Base-by-base conservation (phyloP, 2,888 invertebrate genomes). In the Andrena marginata region DNA sequence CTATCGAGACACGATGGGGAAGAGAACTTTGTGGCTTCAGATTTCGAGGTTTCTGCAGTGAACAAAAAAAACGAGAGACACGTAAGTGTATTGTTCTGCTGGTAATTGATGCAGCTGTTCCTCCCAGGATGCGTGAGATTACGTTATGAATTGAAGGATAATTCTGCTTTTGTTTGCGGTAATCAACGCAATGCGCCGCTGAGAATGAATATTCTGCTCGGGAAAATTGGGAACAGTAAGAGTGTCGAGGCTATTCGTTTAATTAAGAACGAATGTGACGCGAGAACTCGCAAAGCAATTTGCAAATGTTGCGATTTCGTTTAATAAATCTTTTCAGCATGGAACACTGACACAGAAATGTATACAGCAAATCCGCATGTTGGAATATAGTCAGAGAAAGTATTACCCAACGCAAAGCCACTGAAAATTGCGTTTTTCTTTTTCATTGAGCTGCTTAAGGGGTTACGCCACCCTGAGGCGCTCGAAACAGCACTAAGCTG, bases 401-500 rank as follows among this genome's bases (percentile, higher is more conserved):
- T 20, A 42, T 42, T 42, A 42, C 13, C 42, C 3, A 10, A 42
- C 13, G 0, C n/a, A 2, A 16, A 8, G 26, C 8, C 26, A 63
- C n/a, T 1, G 31, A 3, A 48, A n/a, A 64, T 54, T 31, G 59
- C 29, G 54, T 54, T 26, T 16, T 26, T 33, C 20, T 54, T 72
- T 71, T 60, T n/a, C 67, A 63, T 67, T 29, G 26, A 4, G 3
- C 54, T 23, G 62, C n/a, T n/a, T n/a, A n/a, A n/a, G n/a, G n/a
- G n/a, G n/a, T n/a, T n/a, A n/a, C n/a, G n/a, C n/a, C n/a, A n/a
- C n/a, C n/a, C n/a, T n/a, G n/a, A n/a, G n/a, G n/a, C n/a, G n/a
- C n/a, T n/a, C n/a, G n/a, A n/a, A n/a, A n/a, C n/a, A n/a, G n/a
- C n/a, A n/a, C n/a, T n/a, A n/a, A n/a, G n/a, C n/a, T n/a, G n/a